phyloP scores from a whole-genome alignment of 2,797 vertebrate genomes.

The Cuculus canorus region DNA sequence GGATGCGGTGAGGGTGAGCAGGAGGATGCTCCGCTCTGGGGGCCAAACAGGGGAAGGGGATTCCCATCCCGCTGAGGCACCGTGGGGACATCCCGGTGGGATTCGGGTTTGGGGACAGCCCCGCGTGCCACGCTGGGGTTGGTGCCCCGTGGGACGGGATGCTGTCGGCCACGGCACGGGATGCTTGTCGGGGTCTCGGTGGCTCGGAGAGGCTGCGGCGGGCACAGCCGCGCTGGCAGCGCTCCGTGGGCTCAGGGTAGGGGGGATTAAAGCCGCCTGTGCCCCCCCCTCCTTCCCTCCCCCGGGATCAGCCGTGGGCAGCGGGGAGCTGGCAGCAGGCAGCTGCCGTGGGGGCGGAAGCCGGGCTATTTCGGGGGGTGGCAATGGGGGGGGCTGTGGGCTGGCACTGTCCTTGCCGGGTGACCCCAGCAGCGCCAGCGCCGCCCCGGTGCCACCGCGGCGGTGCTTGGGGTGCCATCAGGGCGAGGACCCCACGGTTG shows the following conservation, averaged over 20 bases:
- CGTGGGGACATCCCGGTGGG: rapidly evolving
- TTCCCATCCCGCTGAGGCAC: background rate
- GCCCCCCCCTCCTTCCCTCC: constrained; percentile 8
- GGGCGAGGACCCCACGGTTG: background rate
- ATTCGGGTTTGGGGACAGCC: background rate
- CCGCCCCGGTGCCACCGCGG: background rate
- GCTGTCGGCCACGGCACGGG: no score
- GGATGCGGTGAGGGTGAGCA: background rate
- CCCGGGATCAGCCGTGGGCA: constrained; percentile 52
- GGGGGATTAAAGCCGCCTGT: constrained; percentile 3
- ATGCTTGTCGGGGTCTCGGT: no score
- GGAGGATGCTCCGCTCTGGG: background rate
- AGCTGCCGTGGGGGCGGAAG: constrained; percentile 67
- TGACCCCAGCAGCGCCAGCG: background rate
- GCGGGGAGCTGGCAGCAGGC: constrained; percentile 54
- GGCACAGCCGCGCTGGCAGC: background rate
- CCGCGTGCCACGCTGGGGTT: rapidly evolving
- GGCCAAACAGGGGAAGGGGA: background rate
- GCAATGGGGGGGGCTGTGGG: constrained; percentile 42
- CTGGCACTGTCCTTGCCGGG: constrained; percentile 36
- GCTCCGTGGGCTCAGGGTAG: background rate
- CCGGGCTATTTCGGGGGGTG: constrained; percentile 46
- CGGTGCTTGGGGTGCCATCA: background rate
- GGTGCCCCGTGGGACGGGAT: no score
- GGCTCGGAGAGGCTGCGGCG: background rate